Conservation (phyloP, 2,888 invertebrate species). For the Yponomeuta cagnagella region DNA sequence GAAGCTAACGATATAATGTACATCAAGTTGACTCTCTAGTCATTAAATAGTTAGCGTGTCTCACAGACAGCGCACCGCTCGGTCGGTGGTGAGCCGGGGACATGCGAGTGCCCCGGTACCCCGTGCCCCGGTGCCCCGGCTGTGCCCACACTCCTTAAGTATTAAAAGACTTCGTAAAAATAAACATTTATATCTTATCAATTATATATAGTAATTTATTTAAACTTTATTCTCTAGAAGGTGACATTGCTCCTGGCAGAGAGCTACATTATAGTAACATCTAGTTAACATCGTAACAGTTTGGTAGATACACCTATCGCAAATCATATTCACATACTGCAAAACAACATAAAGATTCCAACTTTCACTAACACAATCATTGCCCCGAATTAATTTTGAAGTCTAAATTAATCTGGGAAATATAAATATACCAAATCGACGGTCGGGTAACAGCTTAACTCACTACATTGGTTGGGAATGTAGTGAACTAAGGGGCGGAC, state of each 20-base stretch:
- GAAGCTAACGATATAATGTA: constrained; percentile 54
- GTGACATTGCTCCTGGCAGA: constrained; percentile 42
- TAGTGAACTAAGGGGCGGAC: constrained; percentile 30
- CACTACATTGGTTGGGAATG: constrained; percentile 46
- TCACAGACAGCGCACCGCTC: not conserved
- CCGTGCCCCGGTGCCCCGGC: not conserved
- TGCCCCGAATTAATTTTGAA: not conserved
- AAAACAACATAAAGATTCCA: not conserved
- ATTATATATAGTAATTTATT: constrained; percentile 9
- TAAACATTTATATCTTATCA: constrained; percentile 29
- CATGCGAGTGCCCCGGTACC: not conserved
- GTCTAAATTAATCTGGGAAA: not conserved
- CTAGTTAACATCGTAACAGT: not conserved
- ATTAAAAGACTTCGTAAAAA: constrained; percentile 31
- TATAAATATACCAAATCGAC: not conserved
- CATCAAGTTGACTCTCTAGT: constrained; percentile 50
- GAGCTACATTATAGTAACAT: constrained; percentile 49
- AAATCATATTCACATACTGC: not conserved
- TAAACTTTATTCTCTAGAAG: constrained; percentile 45
- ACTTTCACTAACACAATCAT: not conserved
- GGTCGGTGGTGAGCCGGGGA: not conserved
- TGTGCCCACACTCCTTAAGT: not conserved
- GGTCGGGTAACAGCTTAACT: constrained; percentile 27
- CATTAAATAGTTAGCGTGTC: constrained; percentile 37
- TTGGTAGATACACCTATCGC: not conserved